phyloP scores from a whole-genome alignment of 2,113 vertebrate species.

The Clinocottus analis region DNA sequence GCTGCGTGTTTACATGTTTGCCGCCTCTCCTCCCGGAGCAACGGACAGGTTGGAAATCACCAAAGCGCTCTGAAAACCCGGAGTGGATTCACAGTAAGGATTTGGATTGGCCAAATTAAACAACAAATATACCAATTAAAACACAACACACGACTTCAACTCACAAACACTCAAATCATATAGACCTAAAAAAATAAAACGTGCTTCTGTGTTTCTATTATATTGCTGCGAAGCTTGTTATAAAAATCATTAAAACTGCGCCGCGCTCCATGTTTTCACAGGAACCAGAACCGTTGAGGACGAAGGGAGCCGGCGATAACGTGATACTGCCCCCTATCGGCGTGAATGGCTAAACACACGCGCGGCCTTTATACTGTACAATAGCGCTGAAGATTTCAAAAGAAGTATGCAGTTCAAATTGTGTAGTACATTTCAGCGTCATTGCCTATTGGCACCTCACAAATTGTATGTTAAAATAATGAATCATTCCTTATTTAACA shows the following conservation, averaged over 20 bases:
- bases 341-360: neutral
- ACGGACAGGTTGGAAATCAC: constrained; percentile 9
- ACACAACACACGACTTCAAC: neutral
- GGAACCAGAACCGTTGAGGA: neutral
- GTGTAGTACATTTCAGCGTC: neutral
- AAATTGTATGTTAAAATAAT: neutral
- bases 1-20: constrained; percentile 73
- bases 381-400: neutral
- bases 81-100: constrained; percentile 2
- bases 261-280: constrained; percentile 19
- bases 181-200: no score
- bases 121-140: neutral
- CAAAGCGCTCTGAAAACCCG: constrained; percentile 36
- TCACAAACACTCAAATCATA: accelerated
- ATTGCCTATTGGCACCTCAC: neutral
- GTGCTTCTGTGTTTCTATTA: accelerated
- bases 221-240: neutral
- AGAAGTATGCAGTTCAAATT: neutral
- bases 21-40: constrained; percentile 66
- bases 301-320: neutral
- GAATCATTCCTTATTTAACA: neutral
- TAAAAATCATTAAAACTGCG: accelerated
- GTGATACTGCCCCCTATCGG: constrained; percentile 52
- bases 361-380: neutral
- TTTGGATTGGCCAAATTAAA: neutral